These are phyloP conservation scores for Epizoanthus ramosus DNA, from an alignment of 92 coral and sea anemone genomes.

Conservation along the genomic window DNA sequence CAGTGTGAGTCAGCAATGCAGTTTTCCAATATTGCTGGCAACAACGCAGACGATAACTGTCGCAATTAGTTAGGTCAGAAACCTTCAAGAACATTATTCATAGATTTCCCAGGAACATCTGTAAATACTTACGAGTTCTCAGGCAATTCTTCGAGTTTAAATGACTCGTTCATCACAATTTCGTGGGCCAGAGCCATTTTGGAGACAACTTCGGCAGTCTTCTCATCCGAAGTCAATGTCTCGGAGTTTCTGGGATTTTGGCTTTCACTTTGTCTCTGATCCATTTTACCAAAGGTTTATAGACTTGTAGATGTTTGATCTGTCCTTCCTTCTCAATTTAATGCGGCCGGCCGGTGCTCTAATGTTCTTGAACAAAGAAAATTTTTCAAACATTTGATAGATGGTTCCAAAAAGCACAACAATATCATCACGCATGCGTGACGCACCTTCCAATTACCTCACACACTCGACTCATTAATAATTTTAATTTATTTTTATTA, in stretches of 20 bases:
- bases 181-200: constrained; percentile 99
- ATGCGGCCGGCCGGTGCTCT: background rate
- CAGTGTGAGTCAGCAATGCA: no score
- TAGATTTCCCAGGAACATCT: background rate
- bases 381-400: constrained; percentile 6
- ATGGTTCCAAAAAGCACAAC: constrained; percentile 13
- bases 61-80: no score
- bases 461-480: background rate
- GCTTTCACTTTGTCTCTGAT: constrained; percentile 32
- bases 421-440: constrained; percentile 38
- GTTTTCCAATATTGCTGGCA: no score
- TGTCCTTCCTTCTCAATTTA: background rate
- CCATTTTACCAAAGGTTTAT: constrained; percentile 28
- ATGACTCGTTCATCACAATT: constrained; percentile 85
- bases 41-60: no score
- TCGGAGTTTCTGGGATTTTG: constrained; percentile 37
- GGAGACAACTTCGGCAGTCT: constrained; percentile 71
- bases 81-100: no score
- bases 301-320: background rate
- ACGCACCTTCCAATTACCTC: constrained; percentile 12
- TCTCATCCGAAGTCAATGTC: constrained; percentile 29
- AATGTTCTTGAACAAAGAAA: constrained; percentile 31
- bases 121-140: constrained; percentile 84
- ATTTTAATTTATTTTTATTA: background rate
- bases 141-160: constrained; percentile 80